Percentiles rank a stretch among this genome's conserved stretches.
These are phyloP conservation scores for Brachycybe producta DNA, from an alignment of 2,888 invertebrate genomes.

Conservation along the genomic window DNA sequence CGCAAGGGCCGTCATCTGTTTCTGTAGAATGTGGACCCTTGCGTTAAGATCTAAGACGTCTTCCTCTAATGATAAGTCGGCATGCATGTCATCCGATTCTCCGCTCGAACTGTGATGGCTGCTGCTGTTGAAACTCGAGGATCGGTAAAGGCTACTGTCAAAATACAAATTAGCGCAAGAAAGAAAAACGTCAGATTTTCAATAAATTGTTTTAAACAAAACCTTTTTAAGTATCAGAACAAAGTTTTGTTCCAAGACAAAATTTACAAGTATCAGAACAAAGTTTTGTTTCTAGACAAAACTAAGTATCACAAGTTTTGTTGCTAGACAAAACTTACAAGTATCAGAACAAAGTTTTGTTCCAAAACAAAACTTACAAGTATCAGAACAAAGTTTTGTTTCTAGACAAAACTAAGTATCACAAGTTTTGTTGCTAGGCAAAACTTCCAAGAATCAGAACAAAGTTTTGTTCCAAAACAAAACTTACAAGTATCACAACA, in stretches of 20 bases:
- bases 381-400: no score
- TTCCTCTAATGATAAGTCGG: slow-evolving; percentile 81
- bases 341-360: no score
- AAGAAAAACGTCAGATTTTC: neutral
- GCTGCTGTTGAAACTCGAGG: slow-evolving; percentile 84
- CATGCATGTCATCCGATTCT: slow-evolving; percentile 73
- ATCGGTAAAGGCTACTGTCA: slow-evolving; percentile 51
- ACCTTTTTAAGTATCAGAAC: no score
- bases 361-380: no score
- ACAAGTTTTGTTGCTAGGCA: no score
- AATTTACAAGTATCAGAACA: neutral
- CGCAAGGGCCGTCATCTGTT: slow-evolving; percentile 76
- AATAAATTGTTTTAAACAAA: neutral
- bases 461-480: no score
- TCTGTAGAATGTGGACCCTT: slow-evolving; percentile 84
- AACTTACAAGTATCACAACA: no score
- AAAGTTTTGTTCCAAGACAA: no score
- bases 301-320: neutral
- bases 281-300: neutral
- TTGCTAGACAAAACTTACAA: no score
- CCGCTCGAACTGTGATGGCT: slow-evolving; percentile 82
- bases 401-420: no score
- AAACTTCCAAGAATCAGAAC: no score
- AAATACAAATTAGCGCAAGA: no score
- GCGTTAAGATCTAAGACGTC: slow-evolving; percentile 88